Evolutionary conservation across 2,888 invertebrate species (phyloP), one percentile per base, ranked within the genome.

Genomic region (Mellilla xanthometata): DNA sequence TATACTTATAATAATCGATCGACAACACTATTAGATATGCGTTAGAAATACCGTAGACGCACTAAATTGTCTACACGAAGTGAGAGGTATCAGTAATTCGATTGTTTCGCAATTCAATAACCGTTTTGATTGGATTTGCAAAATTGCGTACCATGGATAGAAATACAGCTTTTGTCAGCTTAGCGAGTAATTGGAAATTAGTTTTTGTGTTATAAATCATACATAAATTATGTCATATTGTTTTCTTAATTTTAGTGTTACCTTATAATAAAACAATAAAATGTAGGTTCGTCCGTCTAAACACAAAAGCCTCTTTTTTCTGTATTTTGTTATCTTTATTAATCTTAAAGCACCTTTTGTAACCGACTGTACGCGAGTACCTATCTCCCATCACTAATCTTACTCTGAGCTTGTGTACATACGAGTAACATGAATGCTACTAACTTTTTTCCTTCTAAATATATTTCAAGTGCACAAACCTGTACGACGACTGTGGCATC

Each of bases 401-500:
- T 27, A 50, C 39, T 50, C 39, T 34, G 36, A 43, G 43, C 40
- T 47, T 40, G 47, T 43, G 43, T 39, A 49, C 24, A 34, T 35
- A 49, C 36, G 36, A 40, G 28, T 43, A 43, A 49, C 43, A 35
- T 40, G 39, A 36, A 44, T 36, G 36, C 49, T 49, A 36, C 43
- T 36, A 36, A 29, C 35, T 39, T 46, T 38, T 46, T 47, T 39
- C 30, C 31, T 12, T 38, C 33, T 41, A 47, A 41, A 47, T 41
- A 38, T 47, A 41, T 47, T 47, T 47, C 29, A 48, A 48, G 36
- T 51, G 29, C 48, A 77, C 92, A 85, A 85, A 97, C 97, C 93
- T 94, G 93, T 68, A 98, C 92, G 52, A 93, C 91, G 43, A 97
- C 91, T 62, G 92, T 91, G 52, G 95, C 93, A 77, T 96, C 95